phyloP scores from a whole-genome alignment of 2,113 vertebrate species.

The Ophthalmolycus amberensis region DNA sequence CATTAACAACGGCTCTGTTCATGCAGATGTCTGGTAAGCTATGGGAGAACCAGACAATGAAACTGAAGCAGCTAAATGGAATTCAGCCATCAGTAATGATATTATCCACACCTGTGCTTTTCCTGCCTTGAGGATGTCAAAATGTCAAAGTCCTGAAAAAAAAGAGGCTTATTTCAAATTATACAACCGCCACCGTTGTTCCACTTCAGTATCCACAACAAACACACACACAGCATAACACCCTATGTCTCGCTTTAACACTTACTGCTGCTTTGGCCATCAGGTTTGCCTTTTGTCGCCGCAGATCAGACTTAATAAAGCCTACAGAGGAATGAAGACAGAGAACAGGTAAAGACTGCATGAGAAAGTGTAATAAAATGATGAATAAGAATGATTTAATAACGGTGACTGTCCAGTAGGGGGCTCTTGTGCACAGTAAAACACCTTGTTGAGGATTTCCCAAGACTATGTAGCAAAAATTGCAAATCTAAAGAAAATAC shows the following conservation, averaged over 20 bases:
- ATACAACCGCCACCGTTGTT: neutral
- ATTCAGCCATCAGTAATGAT: neutral
- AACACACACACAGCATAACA: neutral
- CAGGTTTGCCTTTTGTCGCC: conserved; percentile 89
- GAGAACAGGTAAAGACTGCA: neutral
- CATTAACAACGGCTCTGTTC: neutral
- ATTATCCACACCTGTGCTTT: neutral
- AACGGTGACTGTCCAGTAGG: conserved; percentile 34
- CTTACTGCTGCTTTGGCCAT: conserved; percentile 84
- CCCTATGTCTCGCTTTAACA: conserved; percentile 61
- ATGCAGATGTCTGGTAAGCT: neutral
- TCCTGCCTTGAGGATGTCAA: neutral
- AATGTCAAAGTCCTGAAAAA: neutral
- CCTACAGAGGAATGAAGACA: conserved; percentile 73
- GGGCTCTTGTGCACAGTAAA: conserved; percentile 27
- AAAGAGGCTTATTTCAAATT: neutral
- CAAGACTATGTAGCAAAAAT: neutral
- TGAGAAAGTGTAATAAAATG: neutral
- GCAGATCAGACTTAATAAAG: conserved; percentile 91
- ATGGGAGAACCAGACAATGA: neutral
- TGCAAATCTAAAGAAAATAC: conserved; percentile 1
- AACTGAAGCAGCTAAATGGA: neutral
- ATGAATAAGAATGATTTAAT: neutral
- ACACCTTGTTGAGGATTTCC: conserved; percentile 1
- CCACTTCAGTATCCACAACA: neutral